Percentiles rank a stretch among this genome's conserved stretches.
Conservation (phyloP, 2,888 invertebrate genomes). For the Esperia sulphurella region DNA sequence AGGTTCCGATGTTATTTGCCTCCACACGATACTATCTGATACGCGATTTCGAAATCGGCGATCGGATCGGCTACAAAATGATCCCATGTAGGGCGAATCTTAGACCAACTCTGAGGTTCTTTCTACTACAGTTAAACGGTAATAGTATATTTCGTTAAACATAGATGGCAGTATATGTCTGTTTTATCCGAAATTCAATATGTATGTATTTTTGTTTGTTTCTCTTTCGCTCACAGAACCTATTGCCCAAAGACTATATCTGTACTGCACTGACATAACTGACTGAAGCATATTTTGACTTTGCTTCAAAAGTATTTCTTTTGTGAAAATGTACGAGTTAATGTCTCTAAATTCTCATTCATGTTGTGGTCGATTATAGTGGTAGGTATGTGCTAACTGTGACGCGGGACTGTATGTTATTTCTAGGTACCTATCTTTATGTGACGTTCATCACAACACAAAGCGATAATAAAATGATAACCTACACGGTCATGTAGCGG, state of each 20-base stretch:
- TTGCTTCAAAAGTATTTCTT: background rate
- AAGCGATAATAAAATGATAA: conserved; percentile 60
- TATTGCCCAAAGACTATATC: background rate
- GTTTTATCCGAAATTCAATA: conserved; percentile 48
- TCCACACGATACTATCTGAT: too few species aligned
- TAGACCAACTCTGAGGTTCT: too few species aligned
- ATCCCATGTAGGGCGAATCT: too few species aligned
- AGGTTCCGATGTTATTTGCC: too few species aligned
- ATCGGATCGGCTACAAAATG: too few species aligned
- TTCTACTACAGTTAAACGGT: too few species aligned
- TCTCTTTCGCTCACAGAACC: conserved; percentile 45
- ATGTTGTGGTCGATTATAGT: background rate
- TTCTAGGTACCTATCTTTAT: conserved; percentile 42
- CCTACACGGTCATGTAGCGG: conserved; percentile 69
- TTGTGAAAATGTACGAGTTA: background rate
- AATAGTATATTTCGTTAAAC: conserved; percentile 11
- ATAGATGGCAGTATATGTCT: conserved; percentile 60
- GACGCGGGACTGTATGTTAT: conserved; percentile 36
- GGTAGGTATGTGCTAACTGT: too few species aligned
- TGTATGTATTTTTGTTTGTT: conserved; percentile 45
- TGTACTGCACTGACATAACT: too few species aligned
- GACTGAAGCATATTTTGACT: conserved; percentile 7
- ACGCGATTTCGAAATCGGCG: too few species aligned
- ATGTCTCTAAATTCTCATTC: background rate
- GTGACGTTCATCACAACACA: conserved; percentile 56